phyloP scores from a whole-genome alignment of 30 jellyfish, hydroid and myxozoan genomes.

The Hydra vulgaris region DNA sequence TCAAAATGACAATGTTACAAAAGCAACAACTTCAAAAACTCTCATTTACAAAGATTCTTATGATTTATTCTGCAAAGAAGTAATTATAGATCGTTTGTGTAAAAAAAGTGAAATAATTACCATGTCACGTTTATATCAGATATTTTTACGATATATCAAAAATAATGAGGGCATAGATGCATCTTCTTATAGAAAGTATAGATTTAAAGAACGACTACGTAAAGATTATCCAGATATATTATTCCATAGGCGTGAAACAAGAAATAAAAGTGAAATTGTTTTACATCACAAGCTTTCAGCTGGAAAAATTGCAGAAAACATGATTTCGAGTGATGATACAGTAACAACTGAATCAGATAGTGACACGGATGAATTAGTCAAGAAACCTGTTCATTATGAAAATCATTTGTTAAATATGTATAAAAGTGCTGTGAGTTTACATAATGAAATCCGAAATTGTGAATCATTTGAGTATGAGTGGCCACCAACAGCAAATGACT shows the following conservation, averaged over 20 bases:
- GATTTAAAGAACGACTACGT: conserved; percentile 10
- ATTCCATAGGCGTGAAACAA: conserved; percentile 1
- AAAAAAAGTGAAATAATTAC: not conserved
- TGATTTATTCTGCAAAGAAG: conserved; percentile 3
- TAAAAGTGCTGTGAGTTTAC: conserved; percentile 1
- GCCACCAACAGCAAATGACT: conserved; percentile 57
- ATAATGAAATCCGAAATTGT: not conserved
- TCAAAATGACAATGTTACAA: no score
- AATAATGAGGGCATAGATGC: conserved; percentile 18
- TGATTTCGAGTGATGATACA: not conserved
- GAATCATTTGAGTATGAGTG: conserved; percentile 14
- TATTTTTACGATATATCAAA: not conserved
- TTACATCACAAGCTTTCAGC: conserved; percentile 17
- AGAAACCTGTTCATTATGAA: not conserved
- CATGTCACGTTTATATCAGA: not conserved
- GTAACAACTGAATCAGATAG: conserved; percentile 1
- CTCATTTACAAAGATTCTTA: not conserved
- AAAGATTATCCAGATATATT: conserved; percentile 12
- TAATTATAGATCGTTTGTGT: not conserved
- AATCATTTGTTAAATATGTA: not conserved
- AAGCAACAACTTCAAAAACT: not conserved
- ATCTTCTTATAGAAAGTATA: conserved; percentile 4
- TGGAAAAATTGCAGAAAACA: conserved; percentile 17
- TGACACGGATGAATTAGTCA: not conserved
- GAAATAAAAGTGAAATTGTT: conserved; percentile 18